Base-by-base conservation (phyloP, 2,797 vertebrate genomes). In the Etheostoma nigrum region DNA sequence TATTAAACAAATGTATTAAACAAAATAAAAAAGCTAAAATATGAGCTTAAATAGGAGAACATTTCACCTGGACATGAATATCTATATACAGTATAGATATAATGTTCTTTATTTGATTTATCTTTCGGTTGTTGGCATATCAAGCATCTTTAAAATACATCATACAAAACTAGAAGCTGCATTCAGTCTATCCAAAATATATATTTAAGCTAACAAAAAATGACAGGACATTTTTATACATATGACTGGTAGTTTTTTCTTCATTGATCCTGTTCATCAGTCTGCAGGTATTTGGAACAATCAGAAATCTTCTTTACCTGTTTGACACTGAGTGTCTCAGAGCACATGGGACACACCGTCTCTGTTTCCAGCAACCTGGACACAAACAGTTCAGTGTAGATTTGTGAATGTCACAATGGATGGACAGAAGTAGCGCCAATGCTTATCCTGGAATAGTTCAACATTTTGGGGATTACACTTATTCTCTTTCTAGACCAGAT, bases 281-380 rank as follows among this genome's bases (percentile, higher is more conserved):
- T 82, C 40, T 78, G 95, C 58, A 99, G 94, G 92, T 97, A 96
- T 48, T 74, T 86, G 3, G 95, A 94, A 72, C 95, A 98, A 14
- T 99, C 97, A 0, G 78, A 78, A 51, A 96, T 88, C 89, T 95
- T 97, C 85, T 93, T 93, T 82, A 99, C 91, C 19, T 97, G 94
- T 76, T 57, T 66, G 1, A 51, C 25, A 1, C 85, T 94, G 68
- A 99, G 90, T 54, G 83, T 93, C 91, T 97, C 96, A 0, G 96
- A 97, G 79, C 98, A 99, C 98, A 99, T 99, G 4, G 98, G 98
- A 82, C 98, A 99, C 0, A 69, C 40, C 0, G 92, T 92, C 92
- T 99, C 97, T 0, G 92, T 96, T 84, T 97, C 96, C 79, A 99
- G 81, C 86, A 99, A 78, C 81, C 98, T 99, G 93, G 67, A 88